phyloP scores from a whole-genome alignment of 2,113 vertebrate species.

The Typhlomys cinereus region DNA sequence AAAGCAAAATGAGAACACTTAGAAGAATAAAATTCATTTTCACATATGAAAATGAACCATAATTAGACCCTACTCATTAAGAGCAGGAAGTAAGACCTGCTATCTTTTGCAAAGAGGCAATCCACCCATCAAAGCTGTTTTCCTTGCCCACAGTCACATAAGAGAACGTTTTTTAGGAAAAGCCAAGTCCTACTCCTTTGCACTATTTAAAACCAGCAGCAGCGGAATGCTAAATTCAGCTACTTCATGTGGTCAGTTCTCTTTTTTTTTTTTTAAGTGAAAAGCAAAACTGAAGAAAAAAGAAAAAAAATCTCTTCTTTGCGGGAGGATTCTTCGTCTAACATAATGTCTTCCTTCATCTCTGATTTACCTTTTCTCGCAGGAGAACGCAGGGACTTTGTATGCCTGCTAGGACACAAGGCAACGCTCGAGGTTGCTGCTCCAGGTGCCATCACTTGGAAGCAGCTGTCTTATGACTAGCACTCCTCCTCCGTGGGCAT shows the following conservation, averaged over 20 bases:
- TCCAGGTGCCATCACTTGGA: background rate
- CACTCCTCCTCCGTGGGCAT: background rate
- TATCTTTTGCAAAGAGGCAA: background rate
- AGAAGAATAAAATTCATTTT: conserved; percentile 29
- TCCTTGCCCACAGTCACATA: background rate
- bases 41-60: background rate
- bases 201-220: background rate
- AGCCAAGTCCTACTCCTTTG: conserved; percentile 17
- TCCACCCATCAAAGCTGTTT: background rate
- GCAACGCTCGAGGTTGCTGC: background rate
- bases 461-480: too few relatives aligned
- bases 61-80: background rate
- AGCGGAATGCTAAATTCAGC: background rate
- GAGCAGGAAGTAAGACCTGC: background rate
- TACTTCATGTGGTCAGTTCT: background rate
- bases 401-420: accelerated
- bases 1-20: background rate
- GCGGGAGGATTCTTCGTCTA: background rate
- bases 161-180: background rate
- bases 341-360: background rate
- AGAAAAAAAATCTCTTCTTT: background rate
- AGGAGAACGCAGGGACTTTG: background rate
- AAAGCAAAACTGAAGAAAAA: background rate
- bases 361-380: background rate
- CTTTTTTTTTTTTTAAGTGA: background rate